phyloP scores from a whole-genome alignment of 2,797 vertebrate species.

The Gymnocypris eckloni region DNA sequence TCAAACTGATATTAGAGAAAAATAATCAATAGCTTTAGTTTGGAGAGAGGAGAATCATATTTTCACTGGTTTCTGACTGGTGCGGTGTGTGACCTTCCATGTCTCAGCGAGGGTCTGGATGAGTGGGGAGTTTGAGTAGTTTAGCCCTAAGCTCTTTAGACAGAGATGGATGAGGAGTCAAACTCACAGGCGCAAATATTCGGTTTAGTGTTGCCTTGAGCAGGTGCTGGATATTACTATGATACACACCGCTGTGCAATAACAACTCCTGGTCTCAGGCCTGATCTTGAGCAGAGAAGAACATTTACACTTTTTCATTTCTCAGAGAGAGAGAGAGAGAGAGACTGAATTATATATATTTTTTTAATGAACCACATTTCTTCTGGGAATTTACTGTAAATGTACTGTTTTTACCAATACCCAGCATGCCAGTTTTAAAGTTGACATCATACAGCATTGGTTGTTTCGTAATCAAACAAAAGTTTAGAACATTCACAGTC shows the following conservation, averaged over 20 bases:
- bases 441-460: no score
- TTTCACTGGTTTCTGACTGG: constrained; percentile 26
- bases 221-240: constrained; percentile 49
- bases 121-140: constrained; percentile 13
- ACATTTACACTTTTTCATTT: constrained; percentile 24
- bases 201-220: constrained; percentile 36
- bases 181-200: constrained; percentile 37
- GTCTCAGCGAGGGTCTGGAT: constrained; percentile 31
- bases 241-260: constrained; percentile 43
- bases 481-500: not conserved
- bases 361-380: not conserved
- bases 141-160: constrained; percentile 51
- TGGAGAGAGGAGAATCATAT: constrained; percentile 21
- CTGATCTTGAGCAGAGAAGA: constrained; percentile 7
- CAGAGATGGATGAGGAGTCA: constrained; percentile 50
- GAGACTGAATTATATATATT: not conserved
- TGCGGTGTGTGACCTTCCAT: constrained; percentile 21
- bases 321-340: not conserved
- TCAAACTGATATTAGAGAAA: constrained; percentile 25
- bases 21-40: constrained; percentile 12
- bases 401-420: not conserved
- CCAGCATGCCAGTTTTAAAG: not conserved
- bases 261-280: constrained; percentile 36
- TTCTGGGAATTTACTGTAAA: not conserved
- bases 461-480: not conserved